A percentile compares a stretch with the other conserved stretches of the same genome.
Conservation (phyloP, 2,113 vertebrate species). For the Hipposideros armiger region DNA sequence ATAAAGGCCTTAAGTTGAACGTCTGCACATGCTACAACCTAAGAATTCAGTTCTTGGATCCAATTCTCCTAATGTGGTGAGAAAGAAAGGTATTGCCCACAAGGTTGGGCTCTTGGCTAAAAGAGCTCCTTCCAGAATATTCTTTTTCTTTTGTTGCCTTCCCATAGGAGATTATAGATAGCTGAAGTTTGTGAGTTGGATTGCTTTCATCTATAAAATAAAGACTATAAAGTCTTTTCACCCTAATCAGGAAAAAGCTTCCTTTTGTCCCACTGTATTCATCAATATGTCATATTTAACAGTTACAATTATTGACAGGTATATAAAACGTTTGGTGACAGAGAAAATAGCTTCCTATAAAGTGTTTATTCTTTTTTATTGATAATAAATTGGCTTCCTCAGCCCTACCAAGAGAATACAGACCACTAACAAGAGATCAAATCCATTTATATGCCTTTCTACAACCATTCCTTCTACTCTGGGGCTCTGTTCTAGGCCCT, state of each 20-base stretch:
- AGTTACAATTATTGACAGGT: conserved; percentile 79
- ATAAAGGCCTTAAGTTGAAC: neutral
- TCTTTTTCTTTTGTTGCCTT: conserved; percentile 64
- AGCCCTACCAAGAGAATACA: conserved; percentile 62
- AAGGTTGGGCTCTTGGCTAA: neutral
- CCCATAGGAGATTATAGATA: conserved; percentile 65
- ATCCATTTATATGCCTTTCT: conserved; percentile 56
- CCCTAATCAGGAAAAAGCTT: conserved; percentile 70
- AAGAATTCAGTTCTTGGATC: neutral
- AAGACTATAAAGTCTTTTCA: conserved; percentile 75
- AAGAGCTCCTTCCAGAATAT: conserved; percentile 58
- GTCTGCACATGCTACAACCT: neutral
- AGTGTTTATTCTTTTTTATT: conserved; percentile 82
- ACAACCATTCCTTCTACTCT: conserved; percentile 44
- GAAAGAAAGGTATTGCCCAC: neutral
- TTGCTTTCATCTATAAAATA: conserved; percentile 80
- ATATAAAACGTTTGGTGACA: conserved; percentile 79
- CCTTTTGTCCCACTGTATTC: conserved; percentile 66
- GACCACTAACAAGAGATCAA: conserved; percentile 67
- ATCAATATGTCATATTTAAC: conserved; percentile 83
- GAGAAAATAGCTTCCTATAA: conserved; percentile 80
- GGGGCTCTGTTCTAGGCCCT: conserved; percentile 27
- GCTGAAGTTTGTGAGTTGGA: conserved; percentile 71
- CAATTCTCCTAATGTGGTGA: neutral
- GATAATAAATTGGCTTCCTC: conserved; percentile 79